Conservation (phyloP, 2,888 invertebrate species). For the Zhengitettix transpicula region DNA sequence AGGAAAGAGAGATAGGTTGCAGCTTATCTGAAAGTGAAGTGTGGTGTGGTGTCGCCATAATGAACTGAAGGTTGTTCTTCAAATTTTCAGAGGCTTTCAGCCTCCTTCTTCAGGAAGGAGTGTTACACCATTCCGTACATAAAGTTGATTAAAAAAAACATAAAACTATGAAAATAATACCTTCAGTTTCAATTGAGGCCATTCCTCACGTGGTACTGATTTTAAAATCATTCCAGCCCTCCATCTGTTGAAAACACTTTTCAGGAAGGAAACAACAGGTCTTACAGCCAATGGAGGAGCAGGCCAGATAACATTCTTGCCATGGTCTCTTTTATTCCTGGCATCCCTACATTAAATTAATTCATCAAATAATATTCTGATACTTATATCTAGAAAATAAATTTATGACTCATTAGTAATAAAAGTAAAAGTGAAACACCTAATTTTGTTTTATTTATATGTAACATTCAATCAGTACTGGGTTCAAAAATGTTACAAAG, state of each 20-base stretch:
- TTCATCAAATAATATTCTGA: too few relatives aligned
- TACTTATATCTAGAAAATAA: too few relatives aligned
- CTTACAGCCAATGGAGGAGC: constrained; percentile 51
- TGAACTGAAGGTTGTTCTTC: too few relatives aligned
- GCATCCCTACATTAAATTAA: constrained; percentile 29
- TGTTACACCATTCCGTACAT: too few relatives aligned
- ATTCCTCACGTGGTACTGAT: constrained; percentile 62
- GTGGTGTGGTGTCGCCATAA: too few relatives aligned
- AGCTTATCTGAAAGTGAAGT: too few relatives aligned
- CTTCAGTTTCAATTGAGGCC: constrained; percentile 74
- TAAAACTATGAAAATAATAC: constrained; percentile 17
- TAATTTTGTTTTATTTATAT: not conserved
- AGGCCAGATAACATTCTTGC: constrained; percentile 71
- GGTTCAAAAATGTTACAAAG: not conserved
- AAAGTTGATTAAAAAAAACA: not conserved
- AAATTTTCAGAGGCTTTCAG: too few relatives aligned
- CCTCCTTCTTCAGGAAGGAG: too few relatives aligned
- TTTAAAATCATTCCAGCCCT: constrained; percentile 72
- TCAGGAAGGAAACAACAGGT: constrained; percentile 40
- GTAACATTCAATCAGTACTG: not conserved
- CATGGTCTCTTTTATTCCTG: constrained; percentile 51
- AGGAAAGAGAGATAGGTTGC: too few relatives aligned
- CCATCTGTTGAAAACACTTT: constrained; percentile 61
- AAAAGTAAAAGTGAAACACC: not conserved
- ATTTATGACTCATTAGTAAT: too few relatives aligned